A percentile compares a stretch with the other conserved stretches of the same genome.
Conservation (phyloP, 2,797 vertebrate species). For the Falco berigora region DNA sequence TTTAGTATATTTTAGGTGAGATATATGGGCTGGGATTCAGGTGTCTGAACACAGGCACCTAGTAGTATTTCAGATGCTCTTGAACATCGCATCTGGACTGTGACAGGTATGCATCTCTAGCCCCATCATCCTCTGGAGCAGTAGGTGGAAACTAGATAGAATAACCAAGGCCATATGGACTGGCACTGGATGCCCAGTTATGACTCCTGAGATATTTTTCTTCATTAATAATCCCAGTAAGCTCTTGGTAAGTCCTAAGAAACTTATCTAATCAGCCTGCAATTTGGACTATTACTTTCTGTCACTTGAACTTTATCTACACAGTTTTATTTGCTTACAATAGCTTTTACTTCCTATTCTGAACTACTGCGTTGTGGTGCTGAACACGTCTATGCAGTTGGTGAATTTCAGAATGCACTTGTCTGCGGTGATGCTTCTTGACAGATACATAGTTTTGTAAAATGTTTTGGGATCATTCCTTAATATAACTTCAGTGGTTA, state of each 20-base stretch:
- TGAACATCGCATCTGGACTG: not conserved
- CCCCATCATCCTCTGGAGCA: not conserved
- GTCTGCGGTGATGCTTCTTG: not conserved
- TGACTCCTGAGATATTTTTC: not conserved
- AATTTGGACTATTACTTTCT: not conserved
- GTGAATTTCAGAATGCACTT: not conserved
- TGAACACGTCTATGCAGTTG: not conserved
- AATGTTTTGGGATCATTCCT: not conserved
- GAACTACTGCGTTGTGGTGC: not conserved
- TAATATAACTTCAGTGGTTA: not conserved
- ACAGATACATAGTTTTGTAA: not conserved
- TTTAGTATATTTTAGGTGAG: not conserved
- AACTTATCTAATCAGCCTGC: not conserved
- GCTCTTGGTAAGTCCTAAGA: not conserved
- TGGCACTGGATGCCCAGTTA: not conserved
- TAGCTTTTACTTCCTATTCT: not conserved
- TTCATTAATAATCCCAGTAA: not conserved
- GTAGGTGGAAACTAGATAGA: not conserved
- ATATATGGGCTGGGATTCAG: not conserved
- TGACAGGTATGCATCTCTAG: not conserved
- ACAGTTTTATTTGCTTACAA: not conserved
- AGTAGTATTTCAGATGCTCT: not conserved
- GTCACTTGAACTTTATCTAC: not conserved
- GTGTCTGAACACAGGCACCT: not conserved
- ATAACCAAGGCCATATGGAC: not conserved